Evolutionary conservation across 2,797 vertebrate species (phyloP).

Genomic region (Paguma larvata): DNA sequence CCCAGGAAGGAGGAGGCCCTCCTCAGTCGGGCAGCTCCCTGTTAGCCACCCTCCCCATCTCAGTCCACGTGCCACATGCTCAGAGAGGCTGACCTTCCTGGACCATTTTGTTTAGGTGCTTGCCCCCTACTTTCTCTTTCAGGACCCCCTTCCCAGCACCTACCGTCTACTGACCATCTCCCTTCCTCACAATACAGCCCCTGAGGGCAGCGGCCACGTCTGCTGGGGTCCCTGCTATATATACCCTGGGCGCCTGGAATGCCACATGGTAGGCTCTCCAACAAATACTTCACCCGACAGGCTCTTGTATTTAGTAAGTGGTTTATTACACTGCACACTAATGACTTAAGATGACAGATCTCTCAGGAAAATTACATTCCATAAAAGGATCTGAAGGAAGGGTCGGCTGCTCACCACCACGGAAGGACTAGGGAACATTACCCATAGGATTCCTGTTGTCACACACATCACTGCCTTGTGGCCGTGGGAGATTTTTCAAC

Average conservation of each 20-base stretch:
- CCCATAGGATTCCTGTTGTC: not conserved
- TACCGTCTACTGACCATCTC: not conserved
- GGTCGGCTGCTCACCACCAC: not conserved
- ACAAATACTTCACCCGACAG: not conserved
- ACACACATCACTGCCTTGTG: not conserved
- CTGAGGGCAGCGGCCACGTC: not conserved
- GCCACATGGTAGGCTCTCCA: not conserved
- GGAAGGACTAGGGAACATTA: not conserved
- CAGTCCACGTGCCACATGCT: not conserved
- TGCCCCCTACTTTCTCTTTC: not conserved
- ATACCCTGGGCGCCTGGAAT: rapidly evolving
- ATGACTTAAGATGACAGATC: not conserved
- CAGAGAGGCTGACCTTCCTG: not conserved
- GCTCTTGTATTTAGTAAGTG: not conserved
- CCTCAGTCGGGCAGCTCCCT: not conserved
- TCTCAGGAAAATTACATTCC: not conserved
- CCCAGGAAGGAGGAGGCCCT: not conserved
- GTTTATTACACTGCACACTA: not conserved
- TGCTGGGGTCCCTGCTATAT: not conserved
- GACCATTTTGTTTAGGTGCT: no score
- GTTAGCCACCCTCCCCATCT: not conserved
- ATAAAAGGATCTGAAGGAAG: not conserved
- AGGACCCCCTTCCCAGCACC: not conserved
- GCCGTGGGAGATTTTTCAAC: not conserved
- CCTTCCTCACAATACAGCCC: not conserved